Percentiles rank a stretch among this genome's conserved stretches.
Evolutionary conservation across 2,797 vertebrate species (phyloP).

Genomic region (Poeciliopsis gracilis): DNA sequence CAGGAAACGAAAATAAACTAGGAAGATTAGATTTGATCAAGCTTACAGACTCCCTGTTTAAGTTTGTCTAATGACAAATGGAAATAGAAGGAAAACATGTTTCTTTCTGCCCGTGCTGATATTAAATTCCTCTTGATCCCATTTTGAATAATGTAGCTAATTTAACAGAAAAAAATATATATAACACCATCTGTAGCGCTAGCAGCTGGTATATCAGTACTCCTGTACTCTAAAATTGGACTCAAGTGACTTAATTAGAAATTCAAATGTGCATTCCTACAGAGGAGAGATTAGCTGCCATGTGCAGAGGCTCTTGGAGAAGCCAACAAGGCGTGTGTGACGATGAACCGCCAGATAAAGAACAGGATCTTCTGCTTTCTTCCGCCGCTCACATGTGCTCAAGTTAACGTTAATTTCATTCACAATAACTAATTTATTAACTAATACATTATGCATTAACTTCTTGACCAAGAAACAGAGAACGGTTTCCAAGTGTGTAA

Average conservation of each 20-base stretch:
- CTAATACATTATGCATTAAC: conserved; percentile 6
- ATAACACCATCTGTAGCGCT: background rate
- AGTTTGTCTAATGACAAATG: background rate
- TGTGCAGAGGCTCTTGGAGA: background rate
- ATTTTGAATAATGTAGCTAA: background rate
- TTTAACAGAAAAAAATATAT: background rate
- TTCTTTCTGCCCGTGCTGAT: background rate
- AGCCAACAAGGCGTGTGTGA: conserved; percentile 15
- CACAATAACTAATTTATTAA: conserved; percentile 7
- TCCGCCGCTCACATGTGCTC: conserved; percentile 41
- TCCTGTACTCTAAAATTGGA: background rate
- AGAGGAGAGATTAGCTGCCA: background rate
- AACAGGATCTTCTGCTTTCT: conserved; percentile 24
- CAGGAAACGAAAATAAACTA: background rate
- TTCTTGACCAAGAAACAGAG: conserved; percentile 6
- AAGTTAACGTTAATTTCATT: conserved; percentile 23
- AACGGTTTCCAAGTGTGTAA: conserved; percentile 15
- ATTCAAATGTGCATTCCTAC: conserved; percentile 2
- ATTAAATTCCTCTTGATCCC: background rate
- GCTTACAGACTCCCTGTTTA: background rate
- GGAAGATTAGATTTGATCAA: background rate
- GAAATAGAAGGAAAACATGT: background rate
- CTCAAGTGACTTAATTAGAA: background rate
- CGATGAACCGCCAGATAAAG: conserved; percentile 5
- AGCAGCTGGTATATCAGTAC: background rate